phyloP scores from a whole-genome alignment of 2,888 invertebrate genomes.

The Aradus depressus region DNA sequence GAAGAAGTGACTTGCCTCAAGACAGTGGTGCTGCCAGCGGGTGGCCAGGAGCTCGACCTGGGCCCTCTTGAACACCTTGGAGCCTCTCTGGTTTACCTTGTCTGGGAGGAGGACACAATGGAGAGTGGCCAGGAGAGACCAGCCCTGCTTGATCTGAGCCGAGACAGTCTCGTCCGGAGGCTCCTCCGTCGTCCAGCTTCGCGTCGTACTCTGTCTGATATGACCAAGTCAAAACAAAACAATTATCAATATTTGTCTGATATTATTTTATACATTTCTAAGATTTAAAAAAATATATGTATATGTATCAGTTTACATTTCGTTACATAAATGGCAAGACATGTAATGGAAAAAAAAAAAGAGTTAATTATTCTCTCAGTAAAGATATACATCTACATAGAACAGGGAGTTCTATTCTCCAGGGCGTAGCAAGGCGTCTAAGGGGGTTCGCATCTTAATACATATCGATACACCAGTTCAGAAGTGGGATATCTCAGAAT shows the following conservation, averaged over 20 bases:
- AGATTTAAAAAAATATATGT: neutral
- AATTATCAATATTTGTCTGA: neutral
- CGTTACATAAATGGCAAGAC: no score
- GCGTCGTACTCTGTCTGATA: slow-evolving; percentile 33
- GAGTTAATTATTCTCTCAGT: no score
- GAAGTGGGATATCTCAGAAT: no score
- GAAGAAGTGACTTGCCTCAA: slow-evolving; percentile 59
- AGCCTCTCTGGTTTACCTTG: slow-evolving; percentile 58
- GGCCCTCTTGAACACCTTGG: slow-evolving; percentile 79
- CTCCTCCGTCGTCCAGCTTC: slow-evolving; percentile 18
- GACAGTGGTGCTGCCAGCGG: slow-evolving; percentile 96
- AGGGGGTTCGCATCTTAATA: no score
- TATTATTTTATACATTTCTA: neutral
- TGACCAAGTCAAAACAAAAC: neutral
- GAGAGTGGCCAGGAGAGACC: slow-evolving; percentile 89
- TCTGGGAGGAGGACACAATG: slow-evolving; percentile 94
- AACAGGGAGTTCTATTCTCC: no score
- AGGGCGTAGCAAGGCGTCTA: no score
- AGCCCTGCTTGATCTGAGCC: slow-evolving; percentile 90
- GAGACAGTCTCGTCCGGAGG: slow-evolving; percentile 65
- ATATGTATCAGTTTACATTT: no score
- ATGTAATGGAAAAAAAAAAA: no score
- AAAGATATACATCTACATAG: no score
- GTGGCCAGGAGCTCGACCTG: slow-evolving; percentile 96
- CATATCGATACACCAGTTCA: no score